These are phyloP conservation scores for Macrobrachium nipponense DNA, from an alignment of 1,140 invertebrate genomes.

Conservation along the genomic window DNA sequence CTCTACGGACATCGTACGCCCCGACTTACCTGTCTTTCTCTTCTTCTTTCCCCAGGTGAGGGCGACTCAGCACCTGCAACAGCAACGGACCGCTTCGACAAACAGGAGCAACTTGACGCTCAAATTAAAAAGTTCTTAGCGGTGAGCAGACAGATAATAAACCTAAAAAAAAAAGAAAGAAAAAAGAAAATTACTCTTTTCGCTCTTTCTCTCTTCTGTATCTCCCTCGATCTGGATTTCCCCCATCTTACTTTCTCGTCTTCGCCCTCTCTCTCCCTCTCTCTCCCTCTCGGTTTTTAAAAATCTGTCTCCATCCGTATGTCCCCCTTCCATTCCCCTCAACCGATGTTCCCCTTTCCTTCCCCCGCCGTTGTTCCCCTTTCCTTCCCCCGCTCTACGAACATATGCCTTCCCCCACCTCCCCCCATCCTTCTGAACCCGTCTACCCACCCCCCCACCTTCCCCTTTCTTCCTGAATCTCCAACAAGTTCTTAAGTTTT, in stretches of 20 bases:
- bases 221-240: not conserved
- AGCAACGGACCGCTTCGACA: constrained; percentile 1
- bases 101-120: constrained; percentile 8
- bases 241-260: not conserved
- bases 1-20: no score
- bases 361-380: not conserved
- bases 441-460: not conserved
- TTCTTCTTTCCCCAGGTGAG: constrained; percentile 16
- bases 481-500: not conserved
- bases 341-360: no score
- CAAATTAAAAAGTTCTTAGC: constrained; percentile 29
- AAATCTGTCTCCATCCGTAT: not conserved
- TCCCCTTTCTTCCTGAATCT: not conserved
- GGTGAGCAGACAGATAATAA: constrained; percentile 24
- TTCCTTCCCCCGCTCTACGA: not conserved
- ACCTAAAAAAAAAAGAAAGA: not conserved
- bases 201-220: constrained; percentile 1
- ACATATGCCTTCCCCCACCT: no score
- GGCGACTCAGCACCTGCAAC: not conserved
- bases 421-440: not conserved
- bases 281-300: not conserved
- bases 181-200: not conserved
- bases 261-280: no score
- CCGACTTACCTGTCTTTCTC: not conserved
- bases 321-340: not conserved